These are phyloP conservation scores for Anguilla marmorata DNA, from an alignment of 2,797 vertebrate genomes.

Conservation along the genomic window DNA sequence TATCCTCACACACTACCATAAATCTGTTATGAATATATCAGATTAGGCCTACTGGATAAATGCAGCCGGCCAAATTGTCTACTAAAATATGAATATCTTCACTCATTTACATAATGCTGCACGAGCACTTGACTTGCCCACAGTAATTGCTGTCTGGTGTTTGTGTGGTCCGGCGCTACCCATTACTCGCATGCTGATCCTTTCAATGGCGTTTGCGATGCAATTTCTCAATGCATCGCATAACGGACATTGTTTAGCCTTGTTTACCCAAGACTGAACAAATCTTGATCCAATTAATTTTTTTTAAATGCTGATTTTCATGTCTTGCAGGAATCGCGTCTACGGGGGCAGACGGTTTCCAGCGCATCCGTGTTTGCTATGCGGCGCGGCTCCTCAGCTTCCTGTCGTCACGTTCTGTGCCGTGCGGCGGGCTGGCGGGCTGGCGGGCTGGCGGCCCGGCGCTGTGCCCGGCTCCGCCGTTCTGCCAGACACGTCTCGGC, in stretches of 20 bases:
- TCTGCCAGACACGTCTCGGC: no score
- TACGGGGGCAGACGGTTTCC: neutral
- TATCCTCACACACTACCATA: slow-evolving; percentile 57
- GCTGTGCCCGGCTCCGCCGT: neutral
- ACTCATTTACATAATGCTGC: slow-evolving; percentile 22
- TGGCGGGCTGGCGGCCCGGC: neutral
- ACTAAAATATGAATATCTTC: slow-evolving; percentile 44
- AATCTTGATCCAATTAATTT: neutral
- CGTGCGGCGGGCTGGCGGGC: neutral
- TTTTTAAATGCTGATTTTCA: neutral
- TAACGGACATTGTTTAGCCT: neutral
- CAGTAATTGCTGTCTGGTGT: slow-evolving; percentile 5
- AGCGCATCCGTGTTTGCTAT: neutral
- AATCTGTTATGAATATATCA: slow-evolving; percentile 44
- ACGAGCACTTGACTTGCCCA: neutral
- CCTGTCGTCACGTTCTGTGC: neutral
- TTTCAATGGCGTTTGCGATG: neutral
- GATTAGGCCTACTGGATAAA: slow-evolving; percentile 56
- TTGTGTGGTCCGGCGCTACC: neutral
- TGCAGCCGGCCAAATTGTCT: slow-evolving; percentile 47
- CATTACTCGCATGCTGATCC: neutral
- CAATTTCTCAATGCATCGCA: neutral
- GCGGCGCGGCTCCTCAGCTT: neutral
- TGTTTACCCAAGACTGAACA: neutral
- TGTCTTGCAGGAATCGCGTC: neutral